phyloP scores from a whole-genome alignment of 2,888 invertebrate species.

The Scrobipalpa atriplicella region DNA sequence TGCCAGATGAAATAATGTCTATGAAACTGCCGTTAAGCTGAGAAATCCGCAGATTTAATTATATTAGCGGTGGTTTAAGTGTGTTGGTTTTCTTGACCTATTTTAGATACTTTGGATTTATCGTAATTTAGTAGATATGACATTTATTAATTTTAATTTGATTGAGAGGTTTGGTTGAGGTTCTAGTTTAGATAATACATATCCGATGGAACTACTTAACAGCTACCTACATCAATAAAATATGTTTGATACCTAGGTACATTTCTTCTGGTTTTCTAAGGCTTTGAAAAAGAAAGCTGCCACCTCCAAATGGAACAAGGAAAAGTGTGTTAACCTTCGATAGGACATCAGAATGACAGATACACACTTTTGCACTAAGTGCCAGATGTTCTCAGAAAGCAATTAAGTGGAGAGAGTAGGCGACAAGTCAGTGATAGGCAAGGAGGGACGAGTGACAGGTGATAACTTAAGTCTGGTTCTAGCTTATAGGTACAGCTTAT shows the following conservation, averaged over 20 bases:
- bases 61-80: background rate
- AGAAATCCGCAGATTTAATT: background rate
- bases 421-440: constrained; percentile 50
- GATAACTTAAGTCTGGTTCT: constrained; percentile 57
- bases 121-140: too few species aligned
- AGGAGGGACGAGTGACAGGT: constrained; percentile 58
- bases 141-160: too few species aligned
- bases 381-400: constrained; percentile 47
- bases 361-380: constrained; percentile 31
- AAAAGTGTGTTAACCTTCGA: constrained; percentile 4
- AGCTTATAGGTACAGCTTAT: constrained; percentile 28
- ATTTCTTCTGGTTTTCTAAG: background rate
- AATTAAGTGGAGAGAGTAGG: constrained; percentile 68
- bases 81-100: too few species aligned
- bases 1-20: background rate
- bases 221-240: too few species aligned
- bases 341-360: constrained; percentile 20
- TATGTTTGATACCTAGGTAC: too few species aligned
- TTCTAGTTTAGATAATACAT: too few species aligned
- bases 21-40: background rate
- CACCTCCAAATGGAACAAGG: constrained; percentile 26
- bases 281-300: constrained; percentile 4
- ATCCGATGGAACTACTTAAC: too few species aligned
- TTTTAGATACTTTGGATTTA: too few species aligned
- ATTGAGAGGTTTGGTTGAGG: too few species aligned